Evolutionary conservation across 2,113 vertebrate species (phyloP).

Genomic region (Brienomyrus longianalis): DNA sequence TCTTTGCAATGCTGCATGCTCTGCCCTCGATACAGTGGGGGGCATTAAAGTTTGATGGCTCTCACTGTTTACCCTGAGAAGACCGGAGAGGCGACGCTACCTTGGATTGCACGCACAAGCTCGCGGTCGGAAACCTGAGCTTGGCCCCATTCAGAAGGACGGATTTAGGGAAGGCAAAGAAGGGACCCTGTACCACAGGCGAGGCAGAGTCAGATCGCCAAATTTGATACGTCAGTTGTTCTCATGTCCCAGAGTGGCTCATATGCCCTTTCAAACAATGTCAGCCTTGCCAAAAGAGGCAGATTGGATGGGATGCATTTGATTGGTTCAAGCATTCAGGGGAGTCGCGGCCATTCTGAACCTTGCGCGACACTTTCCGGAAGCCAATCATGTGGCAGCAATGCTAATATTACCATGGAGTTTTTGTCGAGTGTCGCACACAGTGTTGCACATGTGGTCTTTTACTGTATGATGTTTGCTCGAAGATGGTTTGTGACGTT

Average conservation of each 20-base stretch:
- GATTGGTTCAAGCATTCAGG: background rate
- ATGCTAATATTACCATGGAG: background rate
- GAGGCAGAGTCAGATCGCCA: background rate
- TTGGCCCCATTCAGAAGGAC: background rate
- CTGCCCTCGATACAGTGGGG: background rate
- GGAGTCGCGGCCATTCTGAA: background rate
- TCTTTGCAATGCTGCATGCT: background rate
- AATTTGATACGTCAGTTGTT: background rate
- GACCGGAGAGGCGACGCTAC: background rate
- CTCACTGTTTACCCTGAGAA: background rate
- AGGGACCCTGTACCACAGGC: background rate
- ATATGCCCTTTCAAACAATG: background rate
- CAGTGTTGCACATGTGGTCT: background rate
- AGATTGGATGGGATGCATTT: background rate
- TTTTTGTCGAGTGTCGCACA: background rate
- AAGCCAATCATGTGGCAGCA: too few relatives aligned
- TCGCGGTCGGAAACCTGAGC: background rate
- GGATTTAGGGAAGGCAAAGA: background rate
- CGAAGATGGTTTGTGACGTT: background rate
- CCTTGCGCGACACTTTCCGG: too few relatives aligned
- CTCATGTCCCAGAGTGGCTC: background rate
- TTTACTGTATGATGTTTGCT: background rate
- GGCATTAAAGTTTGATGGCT: constrained; percentile 6
- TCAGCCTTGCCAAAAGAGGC: background rate
- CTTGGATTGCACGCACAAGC: background rate